Base-by-base conservation (phyloP, 2,888 invertebrate species). In the Philereme transversata region DNA sequence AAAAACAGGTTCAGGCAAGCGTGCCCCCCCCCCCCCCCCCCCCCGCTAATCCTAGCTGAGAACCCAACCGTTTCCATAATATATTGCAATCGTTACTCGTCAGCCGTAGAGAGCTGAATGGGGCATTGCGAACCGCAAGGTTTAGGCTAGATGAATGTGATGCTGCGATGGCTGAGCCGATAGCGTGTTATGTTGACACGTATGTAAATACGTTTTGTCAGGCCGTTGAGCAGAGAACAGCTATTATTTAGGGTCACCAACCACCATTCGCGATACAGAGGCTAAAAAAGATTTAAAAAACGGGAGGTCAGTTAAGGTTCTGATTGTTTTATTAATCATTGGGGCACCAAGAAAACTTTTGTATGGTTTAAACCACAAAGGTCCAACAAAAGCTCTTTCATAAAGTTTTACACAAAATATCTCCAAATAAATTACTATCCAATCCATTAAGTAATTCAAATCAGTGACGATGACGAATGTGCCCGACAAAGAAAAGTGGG, bases 71-170 rank as follows among this genome's bases (percentile, higher is more conserved):
- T 81, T 81, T 80, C 70, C 80, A 77, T 84, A 81, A 87, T 82
- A 81, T 85, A 86, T 85, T 76, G 77, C 79, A 74, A 75, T 76
- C 81, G 78, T 79, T 81, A 78, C 71, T 63, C 68, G 71, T 76
- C 77, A 78, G 71, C 72, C 74, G 72, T 71, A 71, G 68, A 75
- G 73, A 78, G 82, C 81, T 79, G 73, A 78, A 81, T 81, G 82
- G 86, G 82, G 81, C 78, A 84, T 80, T 82, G 82, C 78, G 77
- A 75, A 77, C 77, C 78, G 73, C 77, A 78, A 74, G 82, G 84
- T 86, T 86, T 84, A 84, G 83, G 81, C 82, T 78, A 83, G 88
- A 90, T 84, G 82, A 84, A 90, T 89, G 86, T 73, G 78, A 75
- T 67, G 74, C 75, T 74, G 67, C 74, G 82, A 83, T 83, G 75